Conservation (phyloP, 2,888 invertebrate genomes). For the Eilema griseolum region DNA sequence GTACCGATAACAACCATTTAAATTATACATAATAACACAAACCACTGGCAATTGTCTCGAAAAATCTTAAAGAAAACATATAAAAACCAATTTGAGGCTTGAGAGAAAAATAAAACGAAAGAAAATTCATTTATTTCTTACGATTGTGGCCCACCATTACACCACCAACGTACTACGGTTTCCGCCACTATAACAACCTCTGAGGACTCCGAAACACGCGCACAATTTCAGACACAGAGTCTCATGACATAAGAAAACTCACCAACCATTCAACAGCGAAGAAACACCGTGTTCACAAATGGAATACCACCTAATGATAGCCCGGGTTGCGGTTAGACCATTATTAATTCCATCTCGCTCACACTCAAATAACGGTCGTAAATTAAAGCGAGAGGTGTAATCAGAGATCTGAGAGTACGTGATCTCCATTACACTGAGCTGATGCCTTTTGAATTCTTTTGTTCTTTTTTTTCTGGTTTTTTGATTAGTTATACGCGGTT, state of each 20-base stretch:
- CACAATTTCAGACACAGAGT: conserved; percentile 34
- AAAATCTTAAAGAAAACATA: conserved; percentile 72
- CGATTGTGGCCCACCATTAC: conserved; percentile 76
- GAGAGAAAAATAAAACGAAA: conserved; percentile 59
- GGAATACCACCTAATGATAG: conserved; percentile 81
- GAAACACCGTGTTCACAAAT: conserved; percentile 63
- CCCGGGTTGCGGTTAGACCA: conserved; percentile 79
- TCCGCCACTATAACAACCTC: conserved; percentile 65
- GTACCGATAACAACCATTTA: conserved; percentile 59
- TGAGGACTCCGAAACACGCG: conserved; percentile 29
- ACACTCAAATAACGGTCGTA: conserved; percentile 62
- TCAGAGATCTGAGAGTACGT: conserved; percentile 79
- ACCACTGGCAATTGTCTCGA: conserved; percentile 59
- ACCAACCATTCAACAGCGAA: conserved; percentile 31
- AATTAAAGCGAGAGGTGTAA: conserved; percentile 78
- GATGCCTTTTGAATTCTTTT: conserved; percentile 80
- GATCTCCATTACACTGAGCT: conserved; percentile 83
- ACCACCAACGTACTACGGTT: conserved; percentile 62
- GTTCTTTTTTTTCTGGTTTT: conserved; percentile 73
- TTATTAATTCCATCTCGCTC: conserved; percentile 81
- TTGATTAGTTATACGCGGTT: conserved; percentile 74
- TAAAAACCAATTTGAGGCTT: conserved; percentile 76
- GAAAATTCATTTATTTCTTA: conserved; percentile 81
- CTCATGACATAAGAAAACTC: conserved; percentile 27
- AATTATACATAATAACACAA: conserved; percentile 71